A percentile compares a stretch with the other conserved stretches of the same genome.
Evolutionary conservation across 92 coral and sea anemone genomes (phyloP).

Genomic region (Heteractis magnifica): DNA sequence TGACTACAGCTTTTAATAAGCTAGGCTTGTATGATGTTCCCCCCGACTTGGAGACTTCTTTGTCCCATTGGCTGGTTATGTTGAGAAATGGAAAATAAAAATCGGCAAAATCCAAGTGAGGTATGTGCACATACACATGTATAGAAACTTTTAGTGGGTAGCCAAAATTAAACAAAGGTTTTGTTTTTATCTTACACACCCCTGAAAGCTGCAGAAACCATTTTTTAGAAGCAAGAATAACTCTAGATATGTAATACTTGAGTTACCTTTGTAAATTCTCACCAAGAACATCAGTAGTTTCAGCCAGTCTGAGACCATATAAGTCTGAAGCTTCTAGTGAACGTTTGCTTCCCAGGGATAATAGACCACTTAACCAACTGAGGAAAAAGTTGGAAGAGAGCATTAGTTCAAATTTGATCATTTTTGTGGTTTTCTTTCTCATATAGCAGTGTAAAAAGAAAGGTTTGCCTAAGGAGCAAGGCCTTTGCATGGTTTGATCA

Average conservation of each 20-base stretch:
- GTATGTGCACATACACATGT: no score
- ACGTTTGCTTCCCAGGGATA: conserved; percentile 62
- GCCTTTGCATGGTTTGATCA: no score
- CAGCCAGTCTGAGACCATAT: conserved; percentile 56
- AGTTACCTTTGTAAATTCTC: conserved; percentile 63
- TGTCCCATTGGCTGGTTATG: conserved; percentile 66
- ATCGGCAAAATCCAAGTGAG: not conserved
- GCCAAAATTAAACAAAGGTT: no score
- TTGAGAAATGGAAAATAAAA: not conserved
- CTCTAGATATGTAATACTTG: not conserved
- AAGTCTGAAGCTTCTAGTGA: conserved; percentile 61
- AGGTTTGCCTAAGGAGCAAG: no score
- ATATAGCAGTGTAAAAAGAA: no score
- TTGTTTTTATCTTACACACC: no score
- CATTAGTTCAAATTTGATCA: no score
- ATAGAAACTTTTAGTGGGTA: no score
- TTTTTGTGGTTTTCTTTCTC: no score
- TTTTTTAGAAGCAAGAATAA: no score
- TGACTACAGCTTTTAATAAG: conserved; percentile 51
- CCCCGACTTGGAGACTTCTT: conserved; percentile 48
- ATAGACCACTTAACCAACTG: conserved; percentile 71
- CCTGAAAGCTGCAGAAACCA: no score
- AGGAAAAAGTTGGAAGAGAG: not conserved
- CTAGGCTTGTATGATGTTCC: conserved; percentile 51
- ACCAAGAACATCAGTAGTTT: conserved; percentile 57